These are phyloP conservation scores for Carollia perspicillata DNA, from an alignment of 2,113 vertebrate species.

Conservation along the genomic window DNA sequence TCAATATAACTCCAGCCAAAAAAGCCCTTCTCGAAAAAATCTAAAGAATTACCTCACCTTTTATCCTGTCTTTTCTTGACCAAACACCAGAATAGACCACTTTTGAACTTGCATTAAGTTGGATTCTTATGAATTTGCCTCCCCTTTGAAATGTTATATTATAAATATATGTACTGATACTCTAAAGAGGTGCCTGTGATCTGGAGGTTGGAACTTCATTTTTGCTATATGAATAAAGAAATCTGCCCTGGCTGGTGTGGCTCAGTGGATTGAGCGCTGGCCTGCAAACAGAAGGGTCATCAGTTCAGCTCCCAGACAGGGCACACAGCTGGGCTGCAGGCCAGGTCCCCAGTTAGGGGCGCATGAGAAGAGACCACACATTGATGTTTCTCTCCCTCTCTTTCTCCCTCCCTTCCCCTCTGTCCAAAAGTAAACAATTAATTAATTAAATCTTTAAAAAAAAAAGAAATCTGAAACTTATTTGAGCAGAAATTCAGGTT, in stretches of 20 bases:
- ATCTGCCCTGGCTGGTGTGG: background rate
- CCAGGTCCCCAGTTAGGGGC: no score
- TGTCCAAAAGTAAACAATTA: no score
- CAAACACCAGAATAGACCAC: background rate
- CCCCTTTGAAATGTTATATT: background rate
- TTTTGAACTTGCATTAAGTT: background rate
- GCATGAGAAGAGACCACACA: no score
- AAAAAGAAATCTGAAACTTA: background rate
- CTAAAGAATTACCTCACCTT: background rate
- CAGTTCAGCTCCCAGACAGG: no score
- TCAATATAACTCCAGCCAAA: background rate
- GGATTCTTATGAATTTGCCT: background rate
- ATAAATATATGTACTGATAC: background rate
- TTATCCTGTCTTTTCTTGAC: background rate
- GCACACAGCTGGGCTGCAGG: no score
- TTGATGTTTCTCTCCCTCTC: no score
- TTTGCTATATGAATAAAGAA: background rate
- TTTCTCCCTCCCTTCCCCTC: no score
- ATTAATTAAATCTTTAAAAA: no score
- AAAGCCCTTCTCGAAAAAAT: background rate
- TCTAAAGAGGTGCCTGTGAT: background rate
- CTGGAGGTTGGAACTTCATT: background rate
- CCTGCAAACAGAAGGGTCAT: no score
- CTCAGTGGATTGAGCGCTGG: no score
- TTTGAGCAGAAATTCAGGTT: background rate